Evolutionary conservation across 2,888 invertebrate genomes (phyloP).

Genomic region (Lasioglossum morio): DNA sequence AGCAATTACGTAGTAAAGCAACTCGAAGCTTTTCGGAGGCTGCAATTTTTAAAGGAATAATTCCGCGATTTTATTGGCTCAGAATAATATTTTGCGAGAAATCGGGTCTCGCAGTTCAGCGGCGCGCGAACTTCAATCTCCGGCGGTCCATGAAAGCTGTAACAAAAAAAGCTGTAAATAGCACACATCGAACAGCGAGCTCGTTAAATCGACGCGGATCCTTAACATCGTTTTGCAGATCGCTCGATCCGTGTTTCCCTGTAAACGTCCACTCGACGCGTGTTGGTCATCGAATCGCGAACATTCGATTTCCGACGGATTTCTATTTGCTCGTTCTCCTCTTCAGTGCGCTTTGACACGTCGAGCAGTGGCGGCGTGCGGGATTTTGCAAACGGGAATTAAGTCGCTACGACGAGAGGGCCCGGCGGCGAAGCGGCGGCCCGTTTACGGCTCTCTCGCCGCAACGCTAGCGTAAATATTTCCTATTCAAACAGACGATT

Average conservation of each 20-base stretch:
- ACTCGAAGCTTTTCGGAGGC: background rate
- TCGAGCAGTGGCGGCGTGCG: constrained; percentile 13
- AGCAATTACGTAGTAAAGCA: background rate
- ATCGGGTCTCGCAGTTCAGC: background rate
- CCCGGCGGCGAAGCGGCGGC: background rate
- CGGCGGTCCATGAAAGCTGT: background rate
- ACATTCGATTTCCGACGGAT: constrained; percentile 69
- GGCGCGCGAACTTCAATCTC: background rate
- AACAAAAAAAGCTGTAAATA: constrained; percentile 44
- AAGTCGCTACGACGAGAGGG: constrained; percentile 40
- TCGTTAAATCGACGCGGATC: constrained; percentile 59
- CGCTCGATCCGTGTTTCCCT: constrained; percentile 40
- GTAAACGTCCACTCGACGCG: constrained; percentile 62
- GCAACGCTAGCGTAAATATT: constrained; percentile 35
- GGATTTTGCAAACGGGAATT: constrained; percentile 48
- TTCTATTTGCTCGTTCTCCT: constrained; percentile 61
- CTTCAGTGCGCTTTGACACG: constrained; percentile 53
- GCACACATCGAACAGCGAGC: constrained; percentile 52
- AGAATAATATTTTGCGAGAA: background rate
- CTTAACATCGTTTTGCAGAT: constrained; percentile 65
- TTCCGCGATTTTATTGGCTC: background rate
- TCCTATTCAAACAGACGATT: constrained; percentile 41
- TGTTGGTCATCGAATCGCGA: constrained; percentile 54
- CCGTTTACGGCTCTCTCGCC: constrained; percentile 25
- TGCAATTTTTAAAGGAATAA: background rate